phyloP scores from a whole-genome alignment of 2,797 vertebrate species.

The Sebastes glaucus region DNA sequence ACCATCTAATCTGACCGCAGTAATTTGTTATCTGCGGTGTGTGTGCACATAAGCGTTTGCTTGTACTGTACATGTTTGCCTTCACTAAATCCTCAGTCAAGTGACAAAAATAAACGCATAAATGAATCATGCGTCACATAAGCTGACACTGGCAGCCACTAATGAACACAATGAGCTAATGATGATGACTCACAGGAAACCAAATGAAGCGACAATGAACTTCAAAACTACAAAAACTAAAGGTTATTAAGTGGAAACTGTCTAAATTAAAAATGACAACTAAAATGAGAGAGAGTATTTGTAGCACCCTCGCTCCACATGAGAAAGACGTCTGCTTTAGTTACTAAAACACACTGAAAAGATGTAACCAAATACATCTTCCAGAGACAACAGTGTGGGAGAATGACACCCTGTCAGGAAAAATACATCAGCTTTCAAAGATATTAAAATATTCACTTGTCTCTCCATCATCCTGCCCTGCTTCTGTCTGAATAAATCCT shows the following conservation, averaged over 20 bases:
- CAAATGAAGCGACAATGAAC: constrained; percentile 7
- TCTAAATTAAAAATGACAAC: neutral
- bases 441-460: constrained; percentile 33
- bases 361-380: constrained; percentile 3
- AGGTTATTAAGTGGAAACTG: neutral
- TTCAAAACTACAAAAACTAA: too few species aligned
- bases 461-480: constrained; percentile 37
- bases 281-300: constrained; percentile 1
- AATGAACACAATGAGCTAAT: constrained; percentile 32
- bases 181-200: constrained; percentile 10
- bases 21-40: neutral
- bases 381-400: neutral
- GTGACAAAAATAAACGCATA: neutral
- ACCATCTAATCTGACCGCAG: neutral
- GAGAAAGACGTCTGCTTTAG: neutral
- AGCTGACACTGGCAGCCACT: neutral
- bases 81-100: neutral
- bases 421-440: constrained; percentile 18
- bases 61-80: neutral
- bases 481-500: constrained; percentile 25
- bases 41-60: neutral
- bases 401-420: constrained; percentile 20
- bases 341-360: neutral
- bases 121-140: constrained; percentile 22
- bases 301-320: neutral